Evolutionary conservation across 2,797 vertebrate species (phyloP).

Genomic region (Melanotaenia trifasciata): DNA sequence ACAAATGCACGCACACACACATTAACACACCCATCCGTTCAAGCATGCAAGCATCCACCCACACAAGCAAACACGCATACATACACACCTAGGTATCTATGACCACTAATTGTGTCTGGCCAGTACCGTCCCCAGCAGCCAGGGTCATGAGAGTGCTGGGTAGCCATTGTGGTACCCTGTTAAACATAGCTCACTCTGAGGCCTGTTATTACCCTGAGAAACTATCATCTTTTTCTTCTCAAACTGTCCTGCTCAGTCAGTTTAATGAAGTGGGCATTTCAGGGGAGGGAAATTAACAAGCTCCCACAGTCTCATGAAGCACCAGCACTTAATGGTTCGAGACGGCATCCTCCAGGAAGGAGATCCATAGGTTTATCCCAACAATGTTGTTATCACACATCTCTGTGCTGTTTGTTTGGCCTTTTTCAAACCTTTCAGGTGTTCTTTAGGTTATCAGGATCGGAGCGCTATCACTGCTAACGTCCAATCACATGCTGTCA

Average conservation of each 20-base stretch:
- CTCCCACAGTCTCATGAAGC: conserved; percentile 70
- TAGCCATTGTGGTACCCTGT: conserved; percentile 75
- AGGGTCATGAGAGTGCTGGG: conserved; percentile 76
- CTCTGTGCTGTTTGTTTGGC: too few relatives aligned
- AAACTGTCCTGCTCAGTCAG: conserved; percentile 73
- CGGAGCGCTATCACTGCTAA: too few relatives aligned
- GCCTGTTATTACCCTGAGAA: conserved; percentile 91
- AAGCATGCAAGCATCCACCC: conserved; percentile 23
- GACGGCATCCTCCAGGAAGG: conserved; percentile 58
- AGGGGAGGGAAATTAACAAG: conserved; percentile 68
- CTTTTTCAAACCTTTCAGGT: too few relatives aligned
- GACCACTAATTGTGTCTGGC: conserved; percentile 79
- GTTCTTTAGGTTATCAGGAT: too few relatives aligned
- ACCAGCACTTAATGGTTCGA: conserved; percentile 77
- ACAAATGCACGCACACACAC: conserved; percentile 51
- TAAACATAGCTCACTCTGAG: conserved; percentile 86
- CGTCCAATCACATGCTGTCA: too few relatives aligned
- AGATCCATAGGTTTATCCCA: conserved; percentile 15
- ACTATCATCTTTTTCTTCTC: conserved; percentile 86
- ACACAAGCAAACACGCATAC: conserved; percentile 51
- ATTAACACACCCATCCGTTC: conserved; percentile 26
- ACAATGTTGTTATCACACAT: too few relatives aligned
- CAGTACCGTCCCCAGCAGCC: conserved; percentile 64
- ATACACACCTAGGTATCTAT: conserved; percentile 68
- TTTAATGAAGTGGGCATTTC: conserved; percentile 80